Base-by-base conservation (phyloP, 2,888 invertebrate genomes). In the Andrena bicolor region DNA sequence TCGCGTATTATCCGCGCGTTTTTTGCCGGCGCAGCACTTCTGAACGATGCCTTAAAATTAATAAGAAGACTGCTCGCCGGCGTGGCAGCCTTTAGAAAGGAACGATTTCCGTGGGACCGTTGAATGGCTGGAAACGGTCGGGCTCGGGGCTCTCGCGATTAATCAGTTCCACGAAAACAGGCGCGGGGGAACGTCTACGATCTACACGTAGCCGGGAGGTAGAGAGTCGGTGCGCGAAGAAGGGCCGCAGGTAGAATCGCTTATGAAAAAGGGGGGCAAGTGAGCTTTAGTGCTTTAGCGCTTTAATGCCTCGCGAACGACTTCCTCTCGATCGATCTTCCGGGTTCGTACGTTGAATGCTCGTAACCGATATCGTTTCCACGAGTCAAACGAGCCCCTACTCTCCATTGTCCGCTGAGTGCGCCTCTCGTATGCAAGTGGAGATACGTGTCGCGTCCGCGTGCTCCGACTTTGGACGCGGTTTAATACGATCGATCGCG, bases 271-370 rank as follows among this genome's bases (percentile, higher is more conserved):
- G 30, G 56, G 64, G 77, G 73, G 64, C 80, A 80, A 82, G 84
- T 68, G 77, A 66, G 68, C 61, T 78, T 80, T 83, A 41, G 41
- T 16, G 41, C 4, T 41, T 41, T 41, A 41, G 41, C 16, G 41
- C 16, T 41, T 41, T 41, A 41, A 70, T 71, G 74, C 48, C 68
- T 49, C 26, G 68, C 53, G 77, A 80, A 80, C 60, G 73, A 88
- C 90, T 90, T 90, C 90, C 90, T 87, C 82, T 76, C 82, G 78
- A 89, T 90, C 87, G 85, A 86, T 90, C 88, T 90, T 90, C 83
- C 87, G 85, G 85, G 87, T 88, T 82, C 69, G 71, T 76, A 75
- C 82, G 83, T 75, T 72, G 80, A 85, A 84, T 79, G 84, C 65
- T 65, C 61, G 72, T 71, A 76, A 82, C 80, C 82, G 83, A 85